Evolutionary conservation across 2,113 vertebrate genomes (phyloP).

Genomic region (Pseudorasbora parva): DNA sequence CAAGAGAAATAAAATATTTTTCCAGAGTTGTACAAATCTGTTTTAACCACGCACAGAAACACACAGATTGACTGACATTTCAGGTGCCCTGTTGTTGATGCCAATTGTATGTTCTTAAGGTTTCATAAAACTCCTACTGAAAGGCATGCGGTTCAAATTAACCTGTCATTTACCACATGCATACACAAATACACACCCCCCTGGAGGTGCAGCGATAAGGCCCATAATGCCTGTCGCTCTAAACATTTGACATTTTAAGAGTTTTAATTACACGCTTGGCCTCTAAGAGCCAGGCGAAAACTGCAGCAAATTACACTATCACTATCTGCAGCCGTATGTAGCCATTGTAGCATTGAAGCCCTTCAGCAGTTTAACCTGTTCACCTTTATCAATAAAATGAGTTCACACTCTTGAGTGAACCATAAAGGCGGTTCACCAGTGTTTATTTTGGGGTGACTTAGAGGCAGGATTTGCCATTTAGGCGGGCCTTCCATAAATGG

Average conservation of each 20-base stretch:
- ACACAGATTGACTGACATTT: constrained; percentile 9
- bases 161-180: constrained; percentile 30
- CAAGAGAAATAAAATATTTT: neutral
- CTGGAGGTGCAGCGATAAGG: constrained; percentile 66
- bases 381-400: constrained; percentile 19
- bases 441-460: neutral
- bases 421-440: neutral
- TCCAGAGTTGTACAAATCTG: neutral
- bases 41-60: neutral
- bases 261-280: constrained; percentile 80
- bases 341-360: constrained; percentile 30
- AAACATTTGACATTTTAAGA: constrained; percentile 74
- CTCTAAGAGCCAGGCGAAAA: constrained; percentile 67
- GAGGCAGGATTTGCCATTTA: neutral
- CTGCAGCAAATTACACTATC: constrained; percentile 67
- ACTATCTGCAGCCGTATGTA: constrained; percentile 65
- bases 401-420: neutral
- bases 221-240: constrained; percentile 66
- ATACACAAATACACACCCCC: constrained; percentile 52
- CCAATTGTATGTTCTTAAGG: constrained; percentile 6
- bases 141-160: neutral
- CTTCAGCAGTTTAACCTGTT: neutral
- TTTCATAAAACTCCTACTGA: constrained; percentile 1
- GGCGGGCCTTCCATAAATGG: neutral
- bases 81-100: neutral